Base-by-base conservation (phyloP, 1,140 invertebrate species). In the Conus betulinus region DNA sequence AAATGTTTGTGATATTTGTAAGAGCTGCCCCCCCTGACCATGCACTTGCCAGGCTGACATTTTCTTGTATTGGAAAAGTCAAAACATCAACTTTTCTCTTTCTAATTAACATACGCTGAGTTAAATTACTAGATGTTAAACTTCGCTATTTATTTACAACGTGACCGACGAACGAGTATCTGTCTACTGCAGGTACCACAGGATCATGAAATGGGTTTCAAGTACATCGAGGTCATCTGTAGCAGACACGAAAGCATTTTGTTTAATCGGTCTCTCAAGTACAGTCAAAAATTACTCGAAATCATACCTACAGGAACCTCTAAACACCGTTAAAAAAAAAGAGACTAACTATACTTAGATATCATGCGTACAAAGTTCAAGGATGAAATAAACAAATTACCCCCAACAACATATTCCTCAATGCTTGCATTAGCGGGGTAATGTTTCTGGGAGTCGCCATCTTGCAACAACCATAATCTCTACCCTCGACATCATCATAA, bases 371-470 rank as follows among this genome's bases (percentile, higher is more conserved):
- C 39, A 39, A 39, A 39, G 39, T 3, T 39, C 39, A 39, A 17
- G 1, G 39, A 11, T 4, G 15, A 8, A 8, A n/a, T 52, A 87
- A 60, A 87, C 1, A 82, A 63, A 53, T 55, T 87, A 87, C 85
- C 71, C 85, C 85, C 25, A 90, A 13, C 23, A 84, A 52, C 17
- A 74, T 20, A 53, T 89, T 51, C 52, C 88, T 53, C 20, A 89
- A 23, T 71, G 15, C n/a, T 17, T 57, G 53, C 55, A 89, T 63
- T 7, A 89, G 23, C 25, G 88, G 88, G 27, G 88, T 89, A 5
- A 89, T 0, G 13, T 83, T 60, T 57, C 87, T 87, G 25, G 85
- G 85, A 7, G 85, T 71, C 71, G 85, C 85, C 87, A 88, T 88
- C 17, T 82, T 88, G 76, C 8, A 78, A 39, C 25, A 39, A 78